Conservation (phyloP, 2,113 vertebrate genomes). For the Leucosticte australis region DNA sequence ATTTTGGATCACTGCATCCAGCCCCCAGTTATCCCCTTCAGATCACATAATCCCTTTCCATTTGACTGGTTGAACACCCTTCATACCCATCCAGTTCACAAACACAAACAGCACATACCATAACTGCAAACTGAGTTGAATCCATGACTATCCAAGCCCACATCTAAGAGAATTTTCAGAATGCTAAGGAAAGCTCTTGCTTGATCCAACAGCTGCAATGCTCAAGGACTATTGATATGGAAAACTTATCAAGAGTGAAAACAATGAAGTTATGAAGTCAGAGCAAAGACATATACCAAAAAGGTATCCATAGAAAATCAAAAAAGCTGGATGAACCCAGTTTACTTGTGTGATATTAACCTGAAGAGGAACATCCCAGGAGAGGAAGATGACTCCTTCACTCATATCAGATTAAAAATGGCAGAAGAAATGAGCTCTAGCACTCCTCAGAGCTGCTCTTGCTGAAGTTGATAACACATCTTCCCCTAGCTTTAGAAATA, state of each 20-base stretch:
- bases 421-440: not conserved
- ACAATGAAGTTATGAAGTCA: not conserved
- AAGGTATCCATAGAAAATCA: not conserved
- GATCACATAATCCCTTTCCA: not conserved
- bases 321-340: not conserved
- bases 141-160: not conserved
- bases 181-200: not conserved
- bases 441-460: not conserved
- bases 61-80: not conserved
- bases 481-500: not conserved
- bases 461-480: accelerated
- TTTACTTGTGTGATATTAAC: not conserved
- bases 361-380: not conserved
- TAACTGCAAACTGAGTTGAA: not conserved
- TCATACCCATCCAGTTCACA: not conserved
- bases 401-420: not conserved
- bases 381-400: not conserved
- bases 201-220: not conserved
- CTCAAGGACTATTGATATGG: not conserved
- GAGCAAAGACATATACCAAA: not conserved
- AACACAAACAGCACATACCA: not conserved
- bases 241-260: not conserved
- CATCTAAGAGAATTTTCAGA: not conserved
- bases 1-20: not conserved
- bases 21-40: not conserved